These are phyloP conservation scores for Austrofundulus limnaeus DNA, from an alignment of 2,113 vertebrate genomes.

Conservation along the genomic window DNA sequence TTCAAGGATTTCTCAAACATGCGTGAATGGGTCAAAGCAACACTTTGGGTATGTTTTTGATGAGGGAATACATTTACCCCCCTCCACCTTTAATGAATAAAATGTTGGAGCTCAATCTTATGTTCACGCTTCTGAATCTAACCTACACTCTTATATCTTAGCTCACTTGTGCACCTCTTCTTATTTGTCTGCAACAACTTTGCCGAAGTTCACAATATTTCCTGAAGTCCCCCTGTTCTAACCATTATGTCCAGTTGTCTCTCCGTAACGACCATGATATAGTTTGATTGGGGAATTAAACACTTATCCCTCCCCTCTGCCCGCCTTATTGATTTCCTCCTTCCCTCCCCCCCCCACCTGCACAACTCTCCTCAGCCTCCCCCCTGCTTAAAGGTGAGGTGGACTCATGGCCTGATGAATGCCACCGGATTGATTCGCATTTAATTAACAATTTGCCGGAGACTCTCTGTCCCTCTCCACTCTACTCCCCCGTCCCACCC, in stretches of 20 bases:
- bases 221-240: conserved; percentile 38
- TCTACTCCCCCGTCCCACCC: conserved; percentile 55
- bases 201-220: background rate
- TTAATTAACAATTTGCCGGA: conserved; percentile 98
- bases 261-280: conserved; percentile 70
- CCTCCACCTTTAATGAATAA: too few relatives aligned
- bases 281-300: conserved; percentile 79
- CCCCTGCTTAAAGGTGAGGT: conserved; percentile 67
- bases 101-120: too few relatives aligned
- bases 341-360: conserved; percentile 21
- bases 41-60: too few relatives aligned
- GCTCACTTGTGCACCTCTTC: background rate
- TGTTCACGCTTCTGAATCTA: too few relatives aligned
- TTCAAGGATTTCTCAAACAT: too few relatives aligned
- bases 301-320: conserved; percentile 71
- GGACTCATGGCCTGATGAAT: conserved; percentile 87
- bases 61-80: too few relatives aligned
- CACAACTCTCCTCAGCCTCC: conserved; percentile 25
- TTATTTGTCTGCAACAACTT: background rate
- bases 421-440: conserved; percentile 92
- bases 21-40: too few relatives aligned
- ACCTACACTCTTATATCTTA: background rate
- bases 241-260: conserved; percentile 66
- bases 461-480: conserved; percentile 75
- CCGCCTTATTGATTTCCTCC: conserved; percentile 71